These are phyloP conservation scores for Indicator indicator DNA, from an alignment of 2,113 vertebrate genomes.

Conservation along the genomic window DNA sequence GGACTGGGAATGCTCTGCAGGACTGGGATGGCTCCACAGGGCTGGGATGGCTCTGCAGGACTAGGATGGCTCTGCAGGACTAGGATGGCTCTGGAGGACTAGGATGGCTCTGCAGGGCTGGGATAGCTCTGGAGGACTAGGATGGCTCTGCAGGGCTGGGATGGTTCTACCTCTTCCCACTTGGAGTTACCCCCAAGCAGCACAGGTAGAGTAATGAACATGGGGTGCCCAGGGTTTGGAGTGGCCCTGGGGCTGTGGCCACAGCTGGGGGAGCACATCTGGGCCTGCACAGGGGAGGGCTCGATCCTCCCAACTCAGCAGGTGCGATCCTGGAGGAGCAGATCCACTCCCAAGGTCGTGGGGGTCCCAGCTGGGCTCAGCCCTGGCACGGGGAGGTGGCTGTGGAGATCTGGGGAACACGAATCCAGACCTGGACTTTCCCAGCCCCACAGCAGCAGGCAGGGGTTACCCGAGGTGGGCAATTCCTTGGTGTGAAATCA, in stretches of 20 bases:
- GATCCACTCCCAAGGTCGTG: neutral
- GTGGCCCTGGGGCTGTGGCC: accelerated
- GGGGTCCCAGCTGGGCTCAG: neutral
- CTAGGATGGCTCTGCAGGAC: accelerated
- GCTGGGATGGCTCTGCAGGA: accelerated
- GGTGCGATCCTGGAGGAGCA: neutral
- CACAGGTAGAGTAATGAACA: accelerated
- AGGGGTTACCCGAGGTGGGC: accelerated
- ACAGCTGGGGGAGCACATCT: neutral
- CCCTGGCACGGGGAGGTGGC: accelerated
- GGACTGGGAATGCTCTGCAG: accelerated
- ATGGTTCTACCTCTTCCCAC: neutral
- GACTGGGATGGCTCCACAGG: accelerated
- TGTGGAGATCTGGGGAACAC: accelerated
- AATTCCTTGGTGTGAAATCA: neutral
- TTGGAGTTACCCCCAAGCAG: accelerated
- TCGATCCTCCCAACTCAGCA: neutral
- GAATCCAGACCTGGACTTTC: too few species aligned
- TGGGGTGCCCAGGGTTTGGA: accelerated
- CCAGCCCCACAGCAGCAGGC: accelerated
- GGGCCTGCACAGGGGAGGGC: neutral
- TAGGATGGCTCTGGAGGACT: accelerated
- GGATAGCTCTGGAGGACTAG: accelerated
- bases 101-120: accelerated
- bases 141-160: accelerated